phyloP scores from a whole-genome alignment of 2,888 invertebrate species.

The Steinernema carpocapsae region DNA sequence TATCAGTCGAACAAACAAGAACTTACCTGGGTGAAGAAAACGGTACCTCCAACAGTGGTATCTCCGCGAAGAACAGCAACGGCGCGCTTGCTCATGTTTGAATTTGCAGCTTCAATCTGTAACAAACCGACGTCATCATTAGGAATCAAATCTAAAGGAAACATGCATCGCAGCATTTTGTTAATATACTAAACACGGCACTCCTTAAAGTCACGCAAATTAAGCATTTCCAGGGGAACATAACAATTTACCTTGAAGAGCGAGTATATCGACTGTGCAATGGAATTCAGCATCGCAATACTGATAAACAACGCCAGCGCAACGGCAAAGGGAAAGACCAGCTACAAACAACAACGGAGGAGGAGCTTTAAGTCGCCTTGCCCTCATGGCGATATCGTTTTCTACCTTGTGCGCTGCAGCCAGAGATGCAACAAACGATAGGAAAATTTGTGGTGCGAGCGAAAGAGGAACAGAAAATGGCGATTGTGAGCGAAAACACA shows the following conservation, averaged over 20 bases:
- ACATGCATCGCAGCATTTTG: neutral
- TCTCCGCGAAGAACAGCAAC: conserved; percentile 62
- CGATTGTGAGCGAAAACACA: neutral
- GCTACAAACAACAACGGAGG: conserved; percentile 21
- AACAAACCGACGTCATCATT: neutral
- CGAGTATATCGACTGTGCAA: conserved; percentile 11
- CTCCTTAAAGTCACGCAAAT: neutral
- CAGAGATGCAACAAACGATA: neutral
- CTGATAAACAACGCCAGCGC: neutral
- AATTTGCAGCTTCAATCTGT: conserved; percentile 12
- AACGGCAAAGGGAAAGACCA: neutral
- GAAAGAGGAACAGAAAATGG: neutral
- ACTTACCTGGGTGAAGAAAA: conserved; percentile 60
- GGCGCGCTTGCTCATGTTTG: conserved; percentile 46
- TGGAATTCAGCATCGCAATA: conserved; percentile 22
- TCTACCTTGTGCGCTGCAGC: conserved; percentile 2
- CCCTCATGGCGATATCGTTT: neutral
- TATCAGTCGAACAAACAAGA: neutral
- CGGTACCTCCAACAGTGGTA: conserved; percentile 53
- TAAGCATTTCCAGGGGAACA: neutral
- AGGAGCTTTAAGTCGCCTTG: neutral
- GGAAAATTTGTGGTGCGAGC: neutral
- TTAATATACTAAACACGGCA: neutral
- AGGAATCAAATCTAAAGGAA: neutral
- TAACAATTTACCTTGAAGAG: conserved; percentile 11